Percentiles rank a stretch among this genome's conserved stretches.
Conservation (phyloP, 53 echinoderm and acorn worm species). For the Holothuria leucospilota region DNA sequence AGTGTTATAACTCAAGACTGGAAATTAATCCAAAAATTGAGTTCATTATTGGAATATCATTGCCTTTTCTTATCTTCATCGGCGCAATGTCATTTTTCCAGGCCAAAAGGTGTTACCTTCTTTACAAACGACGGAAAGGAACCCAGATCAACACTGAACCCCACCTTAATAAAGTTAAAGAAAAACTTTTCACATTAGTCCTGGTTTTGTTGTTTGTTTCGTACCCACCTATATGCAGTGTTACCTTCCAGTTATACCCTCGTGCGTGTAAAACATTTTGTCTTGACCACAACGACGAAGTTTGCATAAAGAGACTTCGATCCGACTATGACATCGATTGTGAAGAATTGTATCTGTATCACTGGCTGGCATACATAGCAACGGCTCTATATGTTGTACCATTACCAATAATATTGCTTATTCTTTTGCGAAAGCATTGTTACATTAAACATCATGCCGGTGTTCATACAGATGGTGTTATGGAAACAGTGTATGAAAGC, state of each 20-base stretch:
- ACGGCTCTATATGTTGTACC: conserved; percentile 57
- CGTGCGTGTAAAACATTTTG: conserved; percentile 59
- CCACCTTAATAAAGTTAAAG: not conserved
- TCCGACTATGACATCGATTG: conserved; percentile 71
- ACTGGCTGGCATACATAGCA: conserved; percentile 56
- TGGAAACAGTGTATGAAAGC: too few relatives aligned
- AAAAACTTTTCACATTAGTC: not conserved
- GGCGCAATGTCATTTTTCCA: not conserved
- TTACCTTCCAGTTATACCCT: conserved; percentile 55
- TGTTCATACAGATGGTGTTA: too few relatives aligned
- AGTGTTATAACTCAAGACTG: not conserved
- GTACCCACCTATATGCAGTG: conserved; percentile 49
- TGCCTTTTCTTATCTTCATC: not conserved
- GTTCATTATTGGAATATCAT: not conserved
- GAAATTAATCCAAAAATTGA: not conserved
- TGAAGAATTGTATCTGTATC: conserved; percentile 1
- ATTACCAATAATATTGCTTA: conserved; percentile 52
- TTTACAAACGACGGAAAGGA: not conserved
- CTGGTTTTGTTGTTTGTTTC: conserved; percentile 32
- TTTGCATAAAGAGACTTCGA: conserved; percentile 20
- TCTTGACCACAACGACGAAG: conserved; percentile 26
- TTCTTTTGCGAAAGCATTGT: conserved; percentile 46
- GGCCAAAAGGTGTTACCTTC: not conserved
- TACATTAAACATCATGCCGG: not conserved
- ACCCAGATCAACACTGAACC: too few relatives aligned